A percentile compares a stretch with the other conserved stretches of the same genome.
These are phyloP conservation scores for Otolemur garnettii DNA, from an alignment of 2,113 vertebrate species.

Conservation along the genomic window DNA sequence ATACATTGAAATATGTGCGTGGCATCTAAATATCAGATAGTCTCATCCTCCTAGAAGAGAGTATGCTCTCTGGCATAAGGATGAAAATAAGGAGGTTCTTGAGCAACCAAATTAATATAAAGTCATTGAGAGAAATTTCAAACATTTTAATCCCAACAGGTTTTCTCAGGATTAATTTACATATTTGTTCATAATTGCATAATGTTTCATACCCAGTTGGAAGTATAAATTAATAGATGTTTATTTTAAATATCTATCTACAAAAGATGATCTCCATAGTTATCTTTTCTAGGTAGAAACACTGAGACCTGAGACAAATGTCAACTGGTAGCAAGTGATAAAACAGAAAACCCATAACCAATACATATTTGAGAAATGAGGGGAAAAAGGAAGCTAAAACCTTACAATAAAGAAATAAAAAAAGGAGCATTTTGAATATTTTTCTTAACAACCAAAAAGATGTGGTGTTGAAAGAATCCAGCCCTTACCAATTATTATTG, in stretches of 20 bases:
- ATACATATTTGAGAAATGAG: neutral
- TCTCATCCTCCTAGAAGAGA: neutral
- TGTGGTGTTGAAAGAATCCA: constrained; percentile 9
- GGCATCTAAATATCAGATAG: neutral
- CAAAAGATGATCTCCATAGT: neutral
- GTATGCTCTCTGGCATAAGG: too few species aligned
- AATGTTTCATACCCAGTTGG: neutral
- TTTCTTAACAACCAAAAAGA: neutral
- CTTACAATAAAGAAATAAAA: neutral
- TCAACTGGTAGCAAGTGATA: neutral
- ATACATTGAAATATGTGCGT: neutral
- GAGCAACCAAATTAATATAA: neutral
- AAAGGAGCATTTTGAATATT: neutral
- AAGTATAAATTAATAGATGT: neutral
- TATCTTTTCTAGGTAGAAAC: neutral
- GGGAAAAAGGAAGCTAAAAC: neutral
- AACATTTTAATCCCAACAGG: neutral
- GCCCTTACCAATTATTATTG: neutral
- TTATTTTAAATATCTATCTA: neutral
- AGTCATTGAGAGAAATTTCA: neutral
- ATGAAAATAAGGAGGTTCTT: neutral
- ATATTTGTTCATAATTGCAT: neutral
- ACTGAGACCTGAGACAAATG: neutral
- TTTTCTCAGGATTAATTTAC: neutral
- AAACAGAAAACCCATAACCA: neutral